These are phyloP conservation scores for Dendrocincla tyrannina DNA, from an alignment of 2,797 vertebrate genomes.

Conservation along the genomic window DNA sequence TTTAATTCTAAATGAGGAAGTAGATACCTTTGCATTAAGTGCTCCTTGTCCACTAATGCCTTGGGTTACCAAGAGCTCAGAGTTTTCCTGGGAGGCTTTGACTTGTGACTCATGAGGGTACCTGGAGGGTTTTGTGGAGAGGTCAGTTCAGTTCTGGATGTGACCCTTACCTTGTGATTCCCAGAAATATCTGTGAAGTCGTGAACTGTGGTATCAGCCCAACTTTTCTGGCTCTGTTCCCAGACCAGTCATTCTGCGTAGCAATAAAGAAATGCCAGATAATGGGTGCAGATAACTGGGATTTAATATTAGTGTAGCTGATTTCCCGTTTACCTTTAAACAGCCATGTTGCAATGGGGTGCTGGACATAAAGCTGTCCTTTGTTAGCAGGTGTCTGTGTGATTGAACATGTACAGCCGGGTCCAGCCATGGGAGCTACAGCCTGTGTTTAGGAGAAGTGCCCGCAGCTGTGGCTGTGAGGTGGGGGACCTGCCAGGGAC, in stretches of 20 bases:
- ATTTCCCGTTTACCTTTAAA: conserved; percentile 50
- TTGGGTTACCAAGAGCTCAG: background rate
- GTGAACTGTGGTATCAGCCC: conserved; percentile 1
- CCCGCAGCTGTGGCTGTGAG: background rate
- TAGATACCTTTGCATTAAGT: background rate
- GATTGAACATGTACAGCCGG: background rate
- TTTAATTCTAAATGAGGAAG: background rate
- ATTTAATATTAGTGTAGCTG: background rate
- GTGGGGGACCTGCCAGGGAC: background rate
- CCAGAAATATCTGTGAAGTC: background rate
- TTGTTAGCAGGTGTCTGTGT: background rate
- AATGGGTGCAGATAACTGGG: conserved; percentile 39
- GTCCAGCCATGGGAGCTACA: background rate
- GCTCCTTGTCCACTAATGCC: background rate
- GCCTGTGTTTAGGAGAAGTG: background rate
- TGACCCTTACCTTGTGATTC: background rate
- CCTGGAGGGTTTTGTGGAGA: background rate
- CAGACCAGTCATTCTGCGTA: background rate
- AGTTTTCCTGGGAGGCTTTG: background rate
- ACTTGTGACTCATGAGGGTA: background rate
- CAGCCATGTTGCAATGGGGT: background rate
- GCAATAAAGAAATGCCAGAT: conserved; percentile 55
- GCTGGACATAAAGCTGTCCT: background rate
- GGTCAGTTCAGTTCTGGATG: background rate
- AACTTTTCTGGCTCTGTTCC: conserved; percentile 34